Conservation (phyloP, 1,140 invertebrate species). For the Drosophila pruinosa region DNA sequence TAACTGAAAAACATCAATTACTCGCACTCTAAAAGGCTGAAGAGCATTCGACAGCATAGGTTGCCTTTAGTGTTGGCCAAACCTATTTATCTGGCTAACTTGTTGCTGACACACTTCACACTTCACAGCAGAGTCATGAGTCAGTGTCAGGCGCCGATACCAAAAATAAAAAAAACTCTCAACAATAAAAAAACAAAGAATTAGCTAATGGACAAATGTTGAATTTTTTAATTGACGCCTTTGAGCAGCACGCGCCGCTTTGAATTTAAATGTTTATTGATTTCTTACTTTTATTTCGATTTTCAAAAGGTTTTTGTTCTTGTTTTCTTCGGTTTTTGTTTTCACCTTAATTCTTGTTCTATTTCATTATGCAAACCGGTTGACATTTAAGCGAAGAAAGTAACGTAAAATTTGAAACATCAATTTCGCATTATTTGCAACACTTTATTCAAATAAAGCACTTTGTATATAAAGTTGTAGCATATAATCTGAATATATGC, state of each 20-base stretch:
- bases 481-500: conserved; percentile 13
- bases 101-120: conserved; percentile 66
- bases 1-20: conserved; percentile 2
- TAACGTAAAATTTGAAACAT: background rate
- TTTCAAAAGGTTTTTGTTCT: conserved; percentile 28
- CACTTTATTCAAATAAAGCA: background rate
- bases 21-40: background rate
- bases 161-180: conserved; percentile 5
- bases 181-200: conserved; percentile 19
- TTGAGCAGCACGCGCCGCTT: conserved; percentile 68
- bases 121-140: conserved; percentile 32
- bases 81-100: conserved; percentile 29
- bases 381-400: conserved; percentile 21
- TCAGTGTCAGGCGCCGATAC: conserved; percentile 46
- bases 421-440: background rate
- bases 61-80: background rate
- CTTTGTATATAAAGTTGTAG: no score
- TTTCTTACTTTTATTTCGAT: conserved; percentile 5
- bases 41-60: background rate
- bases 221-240: conserved; percentile 71
- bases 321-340: conserved; percentile 10
- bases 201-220: conserved; percentile 60
- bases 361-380: conserved; percentile 39
- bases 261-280: conserved; percentile 38
- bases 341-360: conserved; percentile 47